Percentiles rank a stretch among this genome's conserved stretches.
These are phyloP conservation scores for Spicauda simplicius DNA, from an alignment of 2,888 invertebrate genomes.

Conservation along the genomic window DNA sequence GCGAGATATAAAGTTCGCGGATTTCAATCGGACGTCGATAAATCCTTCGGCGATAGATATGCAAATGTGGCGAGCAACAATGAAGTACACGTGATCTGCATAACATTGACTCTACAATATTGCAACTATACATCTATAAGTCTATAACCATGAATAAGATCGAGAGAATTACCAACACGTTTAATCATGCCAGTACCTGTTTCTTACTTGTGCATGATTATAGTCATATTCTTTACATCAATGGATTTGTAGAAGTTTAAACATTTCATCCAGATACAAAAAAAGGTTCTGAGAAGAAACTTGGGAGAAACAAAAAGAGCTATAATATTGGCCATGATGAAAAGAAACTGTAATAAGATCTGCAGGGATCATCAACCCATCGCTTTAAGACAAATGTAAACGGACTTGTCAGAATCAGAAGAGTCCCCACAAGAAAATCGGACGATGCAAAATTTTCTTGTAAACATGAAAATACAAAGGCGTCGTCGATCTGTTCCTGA, in stretches of 20 bases:
- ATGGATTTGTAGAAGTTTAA: neutral
- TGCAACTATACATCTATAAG: neutral
- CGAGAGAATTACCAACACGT: conserved; percentile 13
- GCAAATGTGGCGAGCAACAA: conserved; percentile 25
- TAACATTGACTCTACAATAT: conserved; percentile 18
- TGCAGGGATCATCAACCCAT: too few relatives aligned
- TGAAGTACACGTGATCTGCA: conserved; percentile 27
- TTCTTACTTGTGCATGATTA: neutral
- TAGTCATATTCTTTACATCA: neutral
- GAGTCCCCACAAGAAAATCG: too few relatives aligned
- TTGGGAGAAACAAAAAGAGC: too few relatives aligned
- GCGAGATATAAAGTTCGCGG: conserved; percentile 14
- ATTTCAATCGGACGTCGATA: conserved; percentile 29
- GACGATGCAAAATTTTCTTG: too few relatives aligned
- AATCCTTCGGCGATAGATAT: conserved; percentile 34
- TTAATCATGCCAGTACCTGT: conserved; percentile 7
- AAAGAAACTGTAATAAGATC: too few relatives aligned
- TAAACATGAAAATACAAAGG: too few relatives aligned
- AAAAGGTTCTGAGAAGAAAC: too few relatives aligned
- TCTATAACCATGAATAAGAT: conserved; percentile 7
- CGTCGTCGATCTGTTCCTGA: too few relatives aligned
- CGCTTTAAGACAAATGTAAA: too few relatives aligned
- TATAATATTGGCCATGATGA: too few relatives aligned
- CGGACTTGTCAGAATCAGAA: too few relatives aligned
- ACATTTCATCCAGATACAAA: neutral